Conservation (phyloP, 2,797 vertebrate species). For the Melanogrammus aeglefinus region DNA sequence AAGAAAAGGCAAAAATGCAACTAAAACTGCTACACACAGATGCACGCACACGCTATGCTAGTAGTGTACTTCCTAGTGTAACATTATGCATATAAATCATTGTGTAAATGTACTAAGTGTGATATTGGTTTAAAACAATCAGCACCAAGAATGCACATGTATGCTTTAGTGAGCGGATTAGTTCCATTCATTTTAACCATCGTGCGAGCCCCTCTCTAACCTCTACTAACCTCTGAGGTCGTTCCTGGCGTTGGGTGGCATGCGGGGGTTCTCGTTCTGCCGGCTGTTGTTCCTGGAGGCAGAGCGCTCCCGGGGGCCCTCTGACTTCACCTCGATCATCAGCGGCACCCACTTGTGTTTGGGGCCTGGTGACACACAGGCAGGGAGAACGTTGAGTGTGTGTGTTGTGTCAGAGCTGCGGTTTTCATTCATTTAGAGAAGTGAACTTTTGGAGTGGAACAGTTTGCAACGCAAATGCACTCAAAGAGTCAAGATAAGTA, state of each 20-base stretch:
- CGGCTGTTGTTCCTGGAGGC: slow-evolving; percentile 89
- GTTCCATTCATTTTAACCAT: not conserved
- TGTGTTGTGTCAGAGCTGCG: not conserved
- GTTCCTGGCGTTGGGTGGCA: slow-evolving; percentile 81
- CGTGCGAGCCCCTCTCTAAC: no score
- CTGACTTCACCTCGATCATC: slow-evolving; percentile 96
- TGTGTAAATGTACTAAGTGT: no score
- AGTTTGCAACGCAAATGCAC: not conserved
- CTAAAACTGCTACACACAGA: no score
- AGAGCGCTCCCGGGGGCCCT: slow-evolving; percentile 89
- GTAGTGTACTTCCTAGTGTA: not conserved
- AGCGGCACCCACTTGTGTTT: slow-evolving; percentile 99
- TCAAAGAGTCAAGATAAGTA: not conserved
- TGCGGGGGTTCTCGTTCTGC: slow-evolving; percentile 86
- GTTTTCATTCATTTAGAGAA: not conserved
- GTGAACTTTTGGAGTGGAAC: not conserved
- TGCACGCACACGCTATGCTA: not conserved
- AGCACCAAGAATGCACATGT: no score
- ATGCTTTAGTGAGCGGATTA: no score
- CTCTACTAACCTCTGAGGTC: slow-evolving; percentile 89
- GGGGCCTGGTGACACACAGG: slow-evolving; percentile 72
- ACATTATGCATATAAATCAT: no score
- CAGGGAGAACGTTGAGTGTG: not conserved
- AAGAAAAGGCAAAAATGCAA: no score
- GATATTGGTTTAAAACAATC: not conserved